Evolutionary conservation across 2,113 vertebrate genomes (phyloP).

Genomic region (Sapajus apella): DNA sequence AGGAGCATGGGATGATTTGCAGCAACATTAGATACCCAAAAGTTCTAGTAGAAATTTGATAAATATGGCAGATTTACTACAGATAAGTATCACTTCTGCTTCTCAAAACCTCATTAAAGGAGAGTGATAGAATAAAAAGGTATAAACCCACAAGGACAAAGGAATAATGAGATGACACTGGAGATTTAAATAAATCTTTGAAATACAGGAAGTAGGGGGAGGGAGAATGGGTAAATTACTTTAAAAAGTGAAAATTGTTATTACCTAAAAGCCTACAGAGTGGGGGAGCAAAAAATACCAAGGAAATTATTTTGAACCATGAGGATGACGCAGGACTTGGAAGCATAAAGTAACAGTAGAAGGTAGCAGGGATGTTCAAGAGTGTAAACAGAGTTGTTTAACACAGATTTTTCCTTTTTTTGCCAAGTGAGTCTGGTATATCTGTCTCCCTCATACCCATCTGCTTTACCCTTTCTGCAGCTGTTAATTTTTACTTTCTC

Average conservation of each 20-base stretch:
- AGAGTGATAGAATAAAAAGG: background rate
- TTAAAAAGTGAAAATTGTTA: background rate
- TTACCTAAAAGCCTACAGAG: background rate
- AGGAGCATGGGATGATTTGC: background rate
- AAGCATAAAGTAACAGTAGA: rapidly evolving
- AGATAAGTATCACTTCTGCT: background rate
- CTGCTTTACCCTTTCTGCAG: background rate
- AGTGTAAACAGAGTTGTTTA: rapidly evolving
- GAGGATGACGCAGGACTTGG: background rate
- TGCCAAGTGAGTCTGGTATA: rapidly evolving
- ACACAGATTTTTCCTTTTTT: background rate
- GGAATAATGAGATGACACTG: background rate
- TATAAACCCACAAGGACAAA: background rate
- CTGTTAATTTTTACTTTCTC: background rate
- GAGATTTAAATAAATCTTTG: background rate
- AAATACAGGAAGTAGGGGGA: background rate
- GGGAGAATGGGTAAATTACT: background rate
- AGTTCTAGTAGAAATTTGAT: background rate
- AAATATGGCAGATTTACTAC: background rate
- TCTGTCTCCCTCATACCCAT: background rate
- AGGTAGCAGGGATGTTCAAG: too few relatives aligned
- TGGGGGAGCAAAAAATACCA: background rate
- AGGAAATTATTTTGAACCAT: background rate
- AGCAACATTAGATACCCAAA: background rate
- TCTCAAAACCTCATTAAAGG: background rate